Percentiles rank a stretch among this genome's conserved stretches.
Evolutionary conservation across 2,888 invertebrate species (phyloP).

Genomic region (Xiphydria camelus): DNA sequence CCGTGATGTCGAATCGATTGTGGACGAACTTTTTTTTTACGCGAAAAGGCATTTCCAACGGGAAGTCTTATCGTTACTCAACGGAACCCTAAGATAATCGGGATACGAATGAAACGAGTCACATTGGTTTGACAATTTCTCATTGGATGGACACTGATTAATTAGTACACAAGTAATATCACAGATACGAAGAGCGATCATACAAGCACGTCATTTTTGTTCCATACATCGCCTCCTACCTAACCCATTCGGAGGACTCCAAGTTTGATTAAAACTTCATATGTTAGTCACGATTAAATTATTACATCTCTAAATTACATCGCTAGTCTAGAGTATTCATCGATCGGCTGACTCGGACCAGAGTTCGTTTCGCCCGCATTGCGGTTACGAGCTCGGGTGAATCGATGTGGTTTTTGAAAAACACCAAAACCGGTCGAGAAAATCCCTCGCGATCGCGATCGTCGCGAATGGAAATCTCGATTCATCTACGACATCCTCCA

Average conservation of each 20-base stretch:
- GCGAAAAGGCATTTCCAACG: too few relatives aligned
- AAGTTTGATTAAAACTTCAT: slow-evolving; percentile 32
- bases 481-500: slow-evolving; percentile 1
- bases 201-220: not conserved
- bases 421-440: too few relatives aligned
- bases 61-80: too few relatives aligned
- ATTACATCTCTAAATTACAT: slow-evolving; percentile 35
- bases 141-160: slow-evolving; percentile 47
- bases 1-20: too few relatives aligned
- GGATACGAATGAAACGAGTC: too few relatives aligned
- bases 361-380: slow-evolving; percentile 60
- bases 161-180: slow-evolving; percentile 56
- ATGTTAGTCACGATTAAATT: slow-evolving; percentile 48
- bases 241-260: slow-evolving; percentile 28
- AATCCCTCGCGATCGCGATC: too few relatives aligned
- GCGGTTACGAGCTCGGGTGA: slow-evolving; percentile 31
- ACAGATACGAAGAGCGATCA: slow-evolving; percentile 48
- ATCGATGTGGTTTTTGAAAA: too few relatives aligned
- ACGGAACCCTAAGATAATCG: too few relatives aligned
- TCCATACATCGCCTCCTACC: not conserved
- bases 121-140: slow-evolving; percentile 42
- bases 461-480: too few relatives aligned
- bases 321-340: slow-evolving; percentile 12
- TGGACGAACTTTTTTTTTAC: too few relatives aligned
- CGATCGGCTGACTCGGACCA: slow-evolving; percentile 12